Conservation (phyloP, 1,140 invertebrate genomes). For the Cydia amplana region DNA sequence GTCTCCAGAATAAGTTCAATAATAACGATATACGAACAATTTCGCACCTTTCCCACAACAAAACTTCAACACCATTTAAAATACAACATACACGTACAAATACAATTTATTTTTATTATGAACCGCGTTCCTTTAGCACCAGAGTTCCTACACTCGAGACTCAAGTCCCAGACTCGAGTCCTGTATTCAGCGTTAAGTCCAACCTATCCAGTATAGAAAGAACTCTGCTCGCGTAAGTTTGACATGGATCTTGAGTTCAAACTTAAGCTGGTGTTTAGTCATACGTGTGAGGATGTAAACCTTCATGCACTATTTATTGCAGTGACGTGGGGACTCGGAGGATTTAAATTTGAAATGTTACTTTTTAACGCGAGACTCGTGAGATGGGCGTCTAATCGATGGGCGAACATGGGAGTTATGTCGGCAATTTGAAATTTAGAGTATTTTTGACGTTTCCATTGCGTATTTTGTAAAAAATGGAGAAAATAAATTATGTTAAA, state of each 20-base stretch:
- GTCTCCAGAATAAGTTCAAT: neutral
- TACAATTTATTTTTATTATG: slow-evolving; percentile 28
- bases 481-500: too few relatives aligned
- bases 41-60: neutral
- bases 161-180: neutral
- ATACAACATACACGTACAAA: neutral
- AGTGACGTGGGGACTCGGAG: neutral
- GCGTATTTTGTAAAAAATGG: too few relatives aligned
- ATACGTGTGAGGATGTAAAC: neutral
- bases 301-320: slow-evolving; percentile 14
- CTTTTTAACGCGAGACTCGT: neutral
- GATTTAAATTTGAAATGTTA: slow-evolving; percentile 20
- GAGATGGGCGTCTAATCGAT: neutral
- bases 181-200: neutral
- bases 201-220: neutral
- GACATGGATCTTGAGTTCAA: too few relatives aligned
- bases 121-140: neutral
- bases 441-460: too few relatives aligned
- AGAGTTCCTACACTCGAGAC: neutral
- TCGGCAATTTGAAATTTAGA: too few relatives aligned
- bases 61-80: slow-evolving; percentile 9
- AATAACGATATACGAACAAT: neutral
- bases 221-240: neutral
- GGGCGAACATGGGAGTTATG: too few relatives aligned
- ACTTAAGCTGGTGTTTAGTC: neutral